Evolutionary conservation across 1,140 invertebrate genomes (phyloP), one percentile per base, ranked within the genome.

Genomic region (Pogonognathellus flavescens): DNA sequence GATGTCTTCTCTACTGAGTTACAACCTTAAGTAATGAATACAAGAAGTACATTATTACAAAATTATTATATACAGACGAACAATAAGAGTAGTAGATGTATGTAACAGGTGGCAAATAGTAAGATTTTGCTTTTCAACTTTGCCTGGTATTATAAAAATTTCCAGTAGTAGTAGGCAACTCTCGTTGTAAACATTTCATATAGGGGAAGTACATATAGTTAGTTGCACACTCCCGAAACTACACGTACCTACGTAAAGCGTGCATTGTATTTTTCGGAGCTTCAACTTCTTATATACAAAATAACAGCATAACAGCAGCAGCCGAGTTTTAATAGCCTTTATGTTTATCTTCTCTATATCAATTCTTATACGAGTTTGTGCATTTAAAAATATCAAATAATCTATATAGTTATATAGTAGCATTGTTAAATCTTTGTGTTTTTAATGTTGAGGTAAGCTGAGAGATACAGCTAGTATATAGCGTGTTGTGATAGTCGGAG

Each of bases 31-130:
- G 6, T 41, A 41, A 41, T 41, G 31, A 41, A 41, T 41, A 41
- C 6, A 41, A 41, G 31, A 6, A 41, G 31, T 41, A 41, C 6
- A 41, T 41, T 41, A 41, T 41, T 41, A 41, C 31, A 41, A 41
- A 41, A 57, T 57, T 57, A 57, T n/a, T 31, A 49, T 25, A 49
- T 76, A 76, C 11, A 41, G 16, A 49, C 1, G 66, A 41, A 16
- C 9, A 72, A 72, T 1, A n/a, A 49, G 16, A 76, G 31, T 50
- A 76, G 31, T 50, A 70, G 80, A 81, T 20, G 50, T 6, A 41
- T 55, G 80, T 81, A 81, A 81, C 80, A 81, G 80, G 80, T 81
- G 80, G 80, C 80, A 81, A 81, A 81, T 81, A 41, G 31, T 41
- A 81, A 81, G 80, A 53, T 76, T 41, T 31, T 76, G 70, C 25